Base-by-base conservation (phyloP, 2,797 vertebrate species). In the Gadopsis marmoratus region DNA sequence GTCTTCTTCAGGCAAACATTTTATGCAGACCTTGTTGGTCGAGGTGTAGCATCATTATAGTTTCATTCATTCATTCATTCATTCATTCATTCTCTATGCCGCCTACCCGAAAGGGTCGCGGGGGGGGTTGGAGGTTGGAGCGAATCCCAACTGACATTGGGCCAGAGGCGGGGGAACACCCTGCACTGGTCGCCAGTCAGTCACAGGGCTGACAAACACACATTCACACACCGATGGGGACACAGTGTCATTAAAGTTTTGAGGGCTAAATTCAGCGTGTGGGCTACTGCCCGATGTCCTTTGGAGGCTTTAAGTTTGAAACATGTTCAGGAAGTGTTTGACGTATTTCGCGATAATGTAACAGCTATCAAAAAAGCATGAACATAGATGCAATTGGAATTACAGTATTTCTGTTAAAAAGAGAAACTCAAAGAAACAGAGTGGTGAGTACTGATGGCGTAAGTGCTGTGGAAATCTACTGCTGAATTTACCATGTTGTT, bases 361-460 rank as follows among this genome's bases (percentile, higher is more conserved):
- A 11, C 13, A 33, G 23, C 14, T 16, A 12, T 43, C 1, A 33
- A 45, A 63, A 41, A 9, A 26, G 10, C n/a, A 33, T 16, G 43
- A 13, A 56, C 7, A 14, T 16, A 12, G 31, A 72, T 17, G 48
- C 5, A 48, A 37, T 51, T 50, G 33, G 10, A 72, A 51, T 55
- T 4, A 73, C 37, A 21, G 26, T 14, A 55, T 33, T 51, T 71
- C 50, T 56, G 6, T 45, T 69, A 41, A 43, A 14, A 41, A 43
- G n/a, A 23, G 21, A 39, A 21, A 43, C 10, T 41, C n/a, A 17
- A 33, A 39, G 35, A n/a, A 31, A 11, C 17, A 58, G 35, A 60
- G 19, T 45, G 31, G 17, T 78, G 67, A 43, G 19, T 59, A 50
- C 10, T 70, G 39, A 70, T 39, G 4, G 21, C 31, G 19, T 56